Evolutionary conservation across 1,140 invertebrate species (phyloP), one percentile per base, ranked within the genome.

Genomic region (Holcopasites calliopsidis): DNA sequence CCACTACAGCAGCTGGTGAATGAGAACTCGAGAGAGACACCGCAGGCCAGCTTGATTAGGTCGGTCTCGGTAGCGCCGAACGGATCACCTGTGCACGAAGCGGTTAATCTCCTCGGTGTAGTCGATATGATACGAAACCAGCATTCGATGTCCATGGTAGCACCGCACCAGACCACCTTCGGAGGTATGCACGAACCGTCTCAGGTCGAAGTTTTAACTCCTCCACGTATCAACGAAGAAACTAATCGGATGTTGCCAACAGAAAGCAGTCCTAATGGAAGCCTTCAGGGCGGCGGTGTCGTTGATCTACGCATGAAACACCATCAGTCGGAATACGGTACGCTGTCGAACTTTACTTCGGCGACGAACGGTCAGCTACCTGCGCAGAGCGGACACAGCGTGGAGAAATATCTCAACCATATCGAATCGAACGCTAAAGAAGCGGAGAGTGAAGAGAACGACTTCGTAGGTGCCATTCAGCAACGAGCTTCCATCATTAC

Each of bases 401-500:
- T 94, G 23, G 94, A 94, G 73, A 94, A 92, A 78, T 94, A 92
- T 82, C 86, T 94, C 3, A 93, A 93, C 44, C 92, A 93, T n/a
- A 92, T 93, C 21, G 93, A 93, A 23, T 81, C 86, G 2, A 77
- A 83, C 16, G 77, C 61, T 0, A 89, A 90, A 42, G 88, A 91
- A 5, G 31, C 85, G 1, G 85, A 88, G 10, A 70, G 87, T 76
- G 64, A 92, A 87, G 86, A 90, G 87, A 87, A 89, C 76, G 74
- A 77, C 71, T 83, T 89, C 76, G 76, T 91, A 83, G 83, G 90
- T 88, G 55, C 88, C 88, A 91, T 91, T 87, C 90, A 91, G 76
- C 92, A 88, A 74, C 87, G 90, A 88, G 86, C 93, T 86, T 88
- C 93, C 71, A 90, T 93, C 31, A 92, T 92, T 49, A 85, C 91